Evolutionary conservation across 2,888 invertebrate species (phyloP).

Genomic region (Mermis nigrescens): DNA sequence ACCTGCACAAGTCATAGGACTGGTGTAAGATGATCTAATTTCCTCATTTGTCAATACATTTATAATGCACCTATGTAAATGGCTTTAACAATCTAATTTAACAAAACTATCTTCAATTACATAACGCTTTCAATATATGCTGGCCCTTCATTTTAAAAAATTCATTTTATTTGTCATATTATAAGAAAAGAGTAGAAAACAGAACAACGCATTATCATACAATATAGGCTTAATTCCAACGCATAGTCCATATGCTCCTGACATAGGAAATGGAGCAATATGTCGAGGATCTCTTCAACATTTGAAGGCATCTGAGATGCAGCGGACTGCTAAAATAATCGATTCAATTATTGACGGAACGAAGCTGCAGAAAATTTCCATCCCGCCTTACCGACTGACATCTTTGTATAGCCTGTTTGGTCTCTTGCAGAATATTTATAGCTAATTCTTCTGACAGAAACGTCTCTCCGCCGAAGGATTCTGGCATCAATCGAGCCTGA

Average conservation of each 20-base stretch:
- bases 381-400: conserved; percentile 49
- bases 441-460: conserved; percentile 85
- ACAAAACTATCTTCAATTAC: no score
- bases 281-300: conserved; percentile 51
- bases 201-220: conserved; percentile 20
- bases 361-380: background rate
- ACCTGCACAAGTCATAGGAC: no score
- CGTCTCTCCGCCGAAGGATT: conserved; percentile 89
- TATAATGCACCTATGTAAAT: no score
- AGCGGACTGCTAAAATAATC: conserved; percentile 48
- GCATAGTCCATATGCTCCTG: conserved; percentile 90
- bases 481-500: conserved; percentile 79
- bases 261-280: conserved; percentile 60
- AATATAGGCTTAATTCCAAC: conserved; percentile 63
- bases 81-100: no score
- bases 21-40: no score
- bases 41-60: no score
- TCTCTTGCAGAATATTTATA: conserved; percentile 60
- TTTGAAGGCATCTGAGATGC: conserved; percentile 55
- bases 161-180: no score
- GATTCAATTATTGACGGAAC: no score
- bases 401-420: conserved; percentile 67
- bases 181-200: no score
- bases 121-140: no score
- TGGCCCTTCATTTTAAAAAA: no score